Base-by-base conservation (phyloP, 2,888 invertebrate species). In the Lumbricus terrestris region DNA sequence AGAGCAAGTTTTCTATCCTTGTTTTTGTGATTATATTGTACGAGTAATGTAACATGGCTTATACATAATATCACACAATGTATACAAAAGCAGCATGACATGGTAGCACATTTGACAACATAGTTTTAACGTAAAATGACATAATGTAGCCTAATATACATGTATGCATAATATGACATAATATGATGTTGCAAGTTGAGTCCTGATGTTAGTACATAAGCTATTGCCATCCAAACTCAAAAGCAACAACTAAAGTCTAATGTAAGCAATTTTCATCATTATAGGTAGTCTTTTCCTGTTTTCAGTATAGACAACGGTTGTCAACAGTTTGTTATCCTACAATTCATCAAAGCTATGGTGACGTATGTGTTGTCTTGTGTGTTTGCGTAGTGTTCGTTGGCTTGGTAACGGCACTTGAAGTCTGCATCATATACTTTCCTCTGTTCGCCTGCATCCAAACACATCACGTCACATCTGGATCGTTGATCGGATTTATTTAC, bases 391-490 rank as follows among this genome's bases (percentile, higher is more conserved):
- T 90, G 38, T 69, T 90, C 35, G 89, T 54, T 42, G 83, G 89
- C 38, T 18, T 90, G 38, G 38, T 82, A 23, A 40, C 88, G n/a
- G 40, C 90, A 23, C n/a, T 90, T 15, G 89, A 90, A 40, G 42
- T 89, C 29, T 91, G 91, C 82, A 82, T 90, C 88, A 89, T 82
- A 38, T 91, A 85, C 89, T 91, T 37, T 38, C 91, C 91, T 37
- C 89, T 91, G 82, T 91, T 91, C 82, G 88, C 88, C 82, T 91
- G 91, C 88, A 82, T 90, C 34, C 83, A 89, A 82, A 91, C 91
- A 20, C 90, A 89, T 33, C 88, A 90, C 18, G 42, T 82, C n/a
- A 38, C 82, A 29, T n/a, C 82, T 69, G 91, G 91, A 34, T 34
- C 88, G 5, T 4, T 89, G 23, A 40, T 90, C 20, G 91, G 91